Base-by-base conservation (phyloP, 2,888 invertebrate genomes). In the Drosophila pseudotakahashii region DNA sequence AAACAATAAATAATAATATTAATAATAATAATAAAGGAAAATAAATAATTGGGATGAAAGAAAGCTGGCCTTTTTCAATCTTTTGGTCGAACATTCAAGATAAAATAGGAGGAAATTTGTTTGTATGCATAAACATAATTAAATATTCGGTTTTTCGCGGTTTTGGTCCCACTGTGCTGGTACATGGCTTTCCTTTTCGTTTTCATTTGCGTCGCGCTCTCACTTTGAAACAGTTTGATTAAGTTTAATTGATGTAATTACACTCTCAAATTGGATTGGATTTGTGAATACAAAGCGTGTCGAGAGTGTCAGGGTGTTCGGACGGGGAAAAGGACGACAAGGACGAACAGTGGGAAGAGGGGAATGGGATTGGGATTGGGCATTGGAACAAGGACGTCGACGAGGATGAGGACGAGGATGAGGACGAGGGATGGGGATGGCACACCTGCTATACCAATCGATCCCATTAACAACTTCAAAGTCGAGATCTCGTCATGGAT, bases 201-300 rank as follows among this genome's bases (percentile, higher is more conserved):
- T 48, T 48, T 48, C 51, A 53, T 69, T 59, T 60, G 76, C 75
- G 70, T 63, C 23, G 39, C 47, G 41, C 75, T 73, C 71, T 77
- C 79, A 75, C 76, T 79, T 82, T 78, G 81, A 79, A 78, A 79
- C 87, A 88, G 87, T 88, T 88, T 88, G 87, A 88, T 88, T 87
- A 88, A 87, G 88, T 87, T 82, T 86, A 88, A 88, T 88, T 88
- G 87, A 80, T 88, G 82, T 88, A 85, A 87, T 87, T 88, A 88
- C 85, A 85, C 73, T 84, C 85, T 81, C 74, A 86, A 83, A 83
- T 83, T 83, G 81, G 84, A 83, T 86, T 83, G 82, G 82, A 83
- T 83, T 83, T 86, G 87, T 83, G 82, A 83, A 83, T 81, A 79
- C 82, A 86, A 82, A 80, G 55, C 54, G 47, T 9, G 59, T 76